Evolutionary conservation across 2,113 vertebrate species (phyloP).

Genomic region (Nematolebias whitei): DNA sequence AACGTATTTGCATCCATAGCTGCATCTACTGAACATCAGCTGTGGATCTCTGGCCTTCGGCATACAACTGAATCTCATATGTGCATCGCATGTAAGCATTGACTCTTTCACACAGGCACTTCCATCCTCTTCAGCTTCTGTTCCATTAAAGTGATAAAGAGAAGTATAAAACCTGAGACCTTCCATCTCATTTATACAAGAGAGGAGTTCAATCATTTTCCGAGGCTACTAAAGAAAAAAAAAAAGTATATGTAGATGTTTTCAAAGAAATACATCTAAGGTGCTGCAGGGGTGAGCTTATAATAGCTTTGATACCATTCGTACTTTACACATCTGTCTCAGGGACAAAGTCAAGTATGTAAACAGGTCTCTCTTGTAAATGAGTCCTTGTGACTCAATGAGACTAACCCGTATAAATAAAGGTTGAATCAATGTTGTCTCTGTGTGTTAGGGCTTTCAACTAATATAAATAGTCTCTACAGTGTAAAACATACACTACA

Average conservation of each 20-base stretch:
- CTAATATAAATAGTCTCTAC: too few species aligned
- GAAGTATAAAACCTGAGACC: neutral
- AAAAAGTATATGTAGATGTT: neutral
- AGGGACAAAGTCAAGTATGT: too few species aligned
- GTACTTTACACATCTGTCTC: slow-evolving; percentile 8
- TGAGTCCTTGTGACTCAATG: too few species aligned
- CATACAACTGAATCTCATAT: slow-evolving; percentile 15
- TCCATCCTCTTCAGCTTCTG: neutral
- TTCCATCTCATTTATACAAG: slow-evolving; percentile 24
- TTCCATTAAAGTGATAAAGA: slow-evolving; percentile 16
- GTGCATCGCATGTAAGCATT: neutral
- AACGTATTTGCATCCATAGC: neutral
- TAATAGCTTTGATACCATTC: slow-evolving; percentile 5
- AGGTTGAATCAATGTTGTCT: too few species aligned
- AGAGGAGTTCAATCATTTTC: slow-evolving; percentile 17
- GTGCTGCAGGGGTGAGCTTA: neutral
- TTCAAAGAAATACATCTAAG: slow-evolving; percentile 7
- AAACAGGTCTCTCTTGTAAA: too few species aligned
- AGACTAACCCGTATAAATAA: too few species aligned
- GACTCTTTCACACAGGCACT: neutral
- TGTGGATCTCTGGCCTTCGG: slow-evolving; percentile 7
- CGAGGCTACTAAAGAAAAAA: slow-evolving; percentile 2
- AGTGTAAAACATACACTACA: too few species aligned
- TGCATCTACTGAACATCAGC: neutral
- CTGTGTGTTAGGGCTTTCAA: too few species aligned